Percentiles rank a stretch among this genome's conserved stretches.
Conservation (phyloP, 2,797 vertebrate genomes). For the Garrulus glandarius region DNA sequence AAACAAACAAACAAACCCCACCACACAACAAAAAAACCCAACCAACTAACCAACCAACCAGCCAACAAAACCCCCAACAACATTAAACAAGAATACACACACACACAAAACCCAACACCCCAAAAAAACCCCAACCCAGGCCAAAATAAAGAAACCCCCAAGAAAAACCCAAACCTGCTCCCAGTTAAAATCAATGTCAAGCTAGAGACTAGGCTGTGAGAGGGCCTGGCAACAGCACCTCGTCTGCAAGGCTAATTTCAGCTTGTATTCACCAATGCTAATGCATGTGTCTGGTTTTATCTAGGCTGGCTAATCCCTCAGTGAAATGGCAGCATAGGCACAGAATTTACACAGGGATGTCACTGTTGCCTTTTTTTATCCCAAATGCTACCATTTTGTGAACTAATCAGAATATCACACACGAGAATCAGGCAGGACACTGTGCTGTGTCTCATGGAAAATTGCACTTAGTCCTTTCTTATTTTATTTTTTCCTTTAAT, state of each 20-base stretch:
- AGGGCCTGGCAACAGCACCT: neutral
- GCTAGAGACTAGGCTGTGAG: neutral
- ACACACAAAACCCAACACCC: too few relatives aligned
- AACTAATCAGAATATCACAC: neutral
- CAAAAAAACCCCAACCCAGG: neutral
- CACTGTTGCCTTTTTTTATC: neutral
- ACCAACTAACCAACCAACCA: neutral
- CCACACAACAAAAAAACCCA: neutral
- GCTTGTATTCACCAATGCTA: neutral
- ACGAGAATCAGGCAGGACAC: accelerated
- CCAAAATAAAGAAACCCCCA: neutral
- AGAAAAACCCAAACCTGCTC: neutral
- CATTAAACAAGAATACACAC: neutral
- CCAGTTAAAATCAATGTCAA: neutral
- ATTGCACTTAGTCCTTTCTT: neutral
- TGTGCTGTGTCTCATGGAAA: neutral
- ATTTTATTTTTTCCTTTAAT: neutral
- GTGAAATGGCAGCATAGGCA: neutral
- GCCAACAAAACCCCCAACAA: neutral
- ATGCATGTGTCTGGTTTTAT: neutral
- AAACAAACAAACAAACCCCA: too few relatives aligned
- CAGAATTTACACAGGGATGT: neutral
- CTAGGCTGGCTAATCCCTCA: neutral
- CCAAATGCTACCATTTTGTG: neutral
- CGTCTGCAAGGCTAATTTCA: neutral